Evolutionary conservation across 2,888 invertebrate genomes (phyloP).

Genomic region (Melangyna quadrimaculata): DNA sequence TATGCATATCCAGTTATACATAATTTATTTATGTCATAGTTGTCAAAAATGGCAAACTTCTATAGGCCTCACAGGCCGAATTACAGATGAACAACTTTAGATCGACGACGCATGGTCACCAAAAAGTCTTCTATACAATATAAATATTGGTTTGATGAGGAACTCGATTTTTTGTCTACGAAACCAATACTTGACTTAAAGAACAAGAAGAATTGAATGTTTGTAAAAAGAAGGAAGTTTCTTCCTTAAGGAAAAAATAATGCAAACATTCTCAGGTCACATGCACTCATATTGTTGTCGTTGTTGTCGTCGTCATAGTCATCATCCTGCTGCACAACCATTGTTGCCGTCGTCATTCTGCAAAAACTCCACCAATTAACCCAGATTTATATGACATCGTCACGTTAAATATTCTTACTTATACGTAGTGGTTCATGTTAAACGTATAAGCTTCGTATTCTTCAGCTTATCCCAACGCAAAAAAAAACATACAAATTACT

Average conservation of each 20-base stretch:
- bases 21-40: too few species aligned
- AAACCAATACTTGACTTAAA: not conserved
- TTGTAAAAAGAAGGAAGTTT: slow-evolving; percentile 9
- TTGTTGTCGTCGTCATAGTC: not conserved
- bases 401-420: slow-evolving; percentile 15
- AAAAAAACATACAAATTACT: too few species aligned
- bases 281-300: not conserved
- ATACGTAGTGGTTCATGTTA: slow-evolving; percentile 1
- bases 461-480: not conserved
- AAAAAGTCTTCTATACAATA: not conserved
- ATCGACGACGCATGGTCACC: too few species aligned
- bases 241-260: slow-evolving; percentile 2
- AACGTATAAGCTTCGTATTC: not conserved
- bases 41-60: too few species aligned
- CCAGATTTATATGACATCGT: slow-evolving; percentile 36
- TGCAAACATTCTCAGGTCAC: slow-evolving; percentile 9
- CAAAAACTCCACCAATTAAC: slow-evolving; percentile 39
- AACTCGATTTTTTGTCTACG: not conserved
- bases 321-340: not conserved
- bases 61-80: too few species aligned
- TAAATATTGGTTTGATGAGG: not conserved
- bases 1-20: too few species aligned
- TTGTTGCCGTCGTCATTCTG: not conserved
- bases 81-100: too few species aligned
- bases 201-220: not conserved